Base-by-base conservation (phyloP, 2,888 invertebrate genomes). In the Epinotia nisella region DNA sequence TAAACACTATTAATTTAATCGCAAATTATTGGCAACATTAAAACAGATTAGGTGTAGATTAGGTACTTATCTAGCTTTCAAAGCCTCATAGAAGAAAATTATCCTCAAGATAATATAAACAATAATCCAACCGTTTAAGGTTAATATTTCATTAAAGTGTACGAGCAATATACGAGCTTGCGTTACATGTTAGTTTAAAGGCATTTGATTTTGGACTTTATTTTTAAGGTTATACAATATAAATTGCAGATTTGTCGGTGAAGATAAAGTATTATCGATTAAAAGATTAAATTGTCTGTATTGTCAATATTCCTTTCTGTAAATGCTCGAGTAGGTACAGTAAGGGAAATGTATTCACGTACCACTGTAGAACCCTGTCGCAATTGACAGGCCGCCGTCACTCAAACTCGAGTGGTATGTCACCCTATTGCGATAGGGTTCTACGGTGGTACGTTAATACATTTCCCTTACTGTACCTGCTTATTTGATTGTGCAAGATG, bases 1-100 rank as follows among this genome's bases (percentile, higher is more conserved):
- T 21, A 21, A 79, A 80, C 80, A 82, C 77, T 79, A 76, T 66
- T 45, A 76, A 78, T 60, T 72, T 78, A 80, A 79, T 77, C 78
- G 75, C 75, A 76, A 74, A 79, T 76, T 74, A 78, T 68, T 72
- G 61, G 60, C 60, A 60, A 65, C 60, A 70, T 74, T 70, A 68
- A 68, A 13, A 35, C 19, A 65, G 65, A 70, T 72, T 72, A 60
- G 24, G 15, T 51, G n/a, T 15, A 65, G 65, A 70, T 72, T 72
- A 66, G 17, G 9, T 59, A 49, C 49, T 39, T 67, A 62, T 56
- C 59, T 59, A 35, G 7, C 53, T 53, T 65, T 10, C 66, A 21
- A 55, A 55, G n/a, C 21, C 39, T 55, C 62, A n/a, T 9, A 51
- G 1, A 41, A 56, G 0, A n/a, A 41, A 11, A 21, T 10, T 19